A percentile compares a stretch with the other conserved stretches of the same genome.
These are phyloP conservation scores for human (Homo sapiens) DNA, from an alignment of 2,113 vertebrate genomes.

Conservation along the genomic window GRCh38 chr4:79236501-79237000, in stretches of 20 bases:
- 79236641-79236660: constrained; percentile 34
- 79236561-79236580: neutral
- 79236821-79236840: neutral
- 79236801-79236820: neutral
- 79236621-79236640: neutral
- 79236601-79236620: constrained; percentile 13
- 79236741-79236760: neutral
- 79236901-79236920: constrained; percentile 51
- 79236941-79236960: constrained; percentile 27
- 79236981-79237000: constrained; percentile 53
- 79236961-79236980: constrained; percentile 33
- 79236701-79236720: neutral
- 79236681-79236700: neutral
- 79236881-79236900: constrained; percentile 52
- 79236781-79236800: neutral
- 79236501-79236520: constrained; percentile 31
- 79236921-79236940: constrained; percentile 38
- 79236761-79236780: neutral
- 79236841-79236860: neutral
- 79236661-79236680: neutral
- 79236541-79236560: neutral
- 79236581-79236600: constrained; percentile 20
- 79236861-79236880: constrained; percentile 11
- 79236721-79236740: neutral
- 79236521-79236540: constrained; percentile 47